Conservation (phyloP, 2,797 vertebrate species). For the Taenioides sp. region DNA sequence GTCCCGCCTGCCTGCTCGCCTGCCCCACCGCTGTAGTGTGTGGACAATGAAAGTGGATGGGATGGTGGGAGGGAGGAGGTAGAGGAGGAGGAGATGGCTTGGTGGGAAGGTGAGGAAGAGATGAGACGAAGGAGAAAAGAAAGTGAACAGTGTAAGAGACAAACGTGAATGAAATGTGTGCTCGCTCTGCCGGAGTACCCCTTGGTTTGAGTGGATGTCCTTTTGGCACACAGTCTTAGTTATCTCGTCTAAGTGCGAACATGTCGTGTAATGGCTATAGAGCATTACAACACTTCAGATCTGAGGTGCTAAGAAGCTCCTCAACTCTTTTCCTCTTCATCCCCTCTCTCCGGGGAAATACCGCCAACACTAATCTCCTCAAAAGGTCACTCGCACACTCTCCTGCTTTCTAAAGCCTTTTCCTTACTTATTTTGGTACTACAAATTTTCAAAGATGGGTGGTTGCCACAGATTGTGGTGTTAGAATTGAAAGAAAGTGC, state of each 20-base stretch:
- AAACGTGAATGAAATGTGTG: constrained; percentile 33
- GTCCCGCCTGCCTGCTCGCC: constrained; percentile 21
- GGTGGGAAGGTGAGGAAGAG: constrained; percentile 48
- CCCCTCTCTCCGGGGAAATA: constrained; percentile 47
- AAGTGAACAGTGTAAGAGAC: constrained; percentile 48
- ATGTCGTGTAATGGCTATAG: constrained; percentile 17
- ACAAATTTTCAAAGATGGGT: not conserved
- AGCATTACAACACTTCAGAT: constrained; percentile 36
- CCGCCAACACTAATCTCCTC: constrained; percentile 50
- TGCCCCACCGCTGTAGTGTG: constrained; percentile 39
- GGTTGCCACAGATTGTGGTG: not conserved
- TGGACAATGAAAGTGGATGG: constrained; percentile 67
- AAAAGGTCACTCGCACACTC: constrained; percentile 41
- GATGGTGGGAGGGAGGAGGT: constrained; percentile 61
- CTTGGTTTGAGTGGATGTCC: constrained; percentile 34
- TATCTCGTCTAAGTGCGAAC: constrained; percentile 16
- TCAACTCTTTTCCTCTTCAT: constrained; percentile 35
- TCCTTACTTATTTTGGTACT: not conserved
- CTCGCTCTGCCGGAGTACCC: constrained; percentile 19
- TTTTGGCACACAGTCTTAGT: constrained; percentile 18
- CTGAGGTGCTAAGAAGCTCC: constrained; percentile 37
- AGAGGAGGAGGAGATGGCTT: constrained; percentile 45
- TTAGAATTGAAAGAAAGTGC: too few relatives aligned
- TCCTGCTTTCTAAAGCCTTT: constrained; percentile 10
- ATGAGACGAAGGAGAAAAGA: constrained; percentile 20